Evolutionary conservation across 2,797 vertebrate species (phyloP), one percentile per base, ranked within the genome.

Genomic region (Malacoctenus gilli): DNA sequence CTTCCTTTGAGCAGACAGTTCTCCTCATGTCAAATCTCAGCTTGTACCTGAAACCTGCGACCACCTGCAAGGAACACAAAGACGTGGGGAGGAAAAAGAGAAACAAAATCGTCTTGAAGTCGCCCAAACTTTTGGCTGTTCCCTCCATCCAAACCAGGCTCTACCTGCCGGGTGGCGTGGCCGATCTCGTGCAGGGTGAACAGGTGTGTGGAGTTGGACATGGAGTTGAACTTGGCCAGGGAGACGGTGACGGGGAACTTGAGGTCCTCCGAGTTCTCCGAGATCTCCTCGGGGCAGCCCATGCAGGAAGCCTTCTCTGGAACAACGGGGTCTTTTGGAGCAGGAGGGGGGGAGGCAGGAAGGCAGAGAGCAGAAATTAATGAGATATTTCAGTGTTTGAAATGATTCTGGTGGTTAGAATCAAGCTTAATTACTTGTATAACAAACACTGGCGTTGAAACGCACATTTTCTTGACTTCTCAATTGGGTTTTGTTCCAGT

Each of bases 1-100:
- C 59, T 0, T 51, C 23, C 87, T 94, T 97, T 75, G 92, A 75
- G 39, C 96, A 98, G 42, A 83, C 92, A 11, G 91, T 96, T 79
- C 91, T 93, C 70, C 51, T 43, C 65, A 96, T 80, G 11, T 91
- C 75, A 50, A 94, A 96, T 12, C 14, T 80, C 47, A 95, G 19
- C 30, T 59, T 12, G 39, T 85, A 96, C 61, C 92, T 92, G 72
- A 91, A 90, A 62, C 95, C 95, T 56, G 90, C 85, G 7, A 97
- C 89, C 52, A 97, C 93, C 96, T 98, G 68, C 37, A 59, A 3
- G 31, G 16, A n/a, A n/a, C n/a, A n/a, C n/a, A n/a, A n/a, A 64
- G 0, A 59, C 16, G 47, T 0, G 25, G 10, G 14, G 6, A 12
- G 42, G 39, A 23, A 36, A 8, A 30, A 20, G 4, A 2, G 4